Evolutionary conservation across 2,113 vertebrate species (phyloP).

Genomic region (Parotia lawesii): DNA sequence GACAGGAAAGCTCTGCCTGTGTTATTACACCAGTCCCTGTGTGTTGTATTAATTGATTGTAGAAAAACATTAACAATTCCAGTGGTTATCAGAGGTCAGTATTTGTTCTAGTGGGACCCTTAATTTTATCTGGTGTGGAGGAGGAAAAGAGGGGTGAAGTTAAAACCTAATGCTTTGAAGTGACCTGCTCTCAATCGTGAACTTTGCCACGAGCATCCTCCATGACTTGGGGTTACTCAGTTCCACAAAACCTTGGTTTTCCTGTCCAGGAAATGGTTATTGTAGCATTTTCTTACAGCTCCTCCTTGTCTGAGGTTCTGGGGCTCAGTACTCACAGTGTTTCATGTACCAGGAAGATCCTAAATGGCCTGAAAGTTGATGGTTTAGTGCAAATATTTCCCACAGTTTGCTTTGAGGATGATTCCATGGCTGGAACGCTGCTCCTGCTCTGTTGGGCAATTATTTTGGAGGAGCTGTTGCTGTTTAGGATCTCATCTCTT

Average conservation of each 20-base stretch:
- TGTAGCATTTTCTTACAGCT: background rate
- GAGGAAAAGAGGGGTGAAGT: background rate
- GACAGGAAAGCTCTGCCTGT: background rate
- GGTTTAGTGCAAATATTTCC: background rate
- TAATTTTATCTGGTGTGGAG: background rate
- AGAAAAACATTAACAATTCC: background rate
- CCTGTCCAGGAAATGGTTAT: background rate
- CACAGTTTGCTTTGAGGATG: background rate
- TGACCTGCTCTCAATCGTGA: background rate
- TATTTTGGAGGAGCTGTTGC: background rate
- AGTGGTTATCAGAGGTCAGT: background rate
- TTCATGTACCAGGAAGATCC: accelerated
- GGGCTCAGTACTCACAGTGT: background rate
- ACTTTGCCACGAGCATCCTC: background rate
- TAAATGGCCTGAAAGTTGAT: background rate
- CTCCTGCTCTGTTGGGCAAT: background rate
- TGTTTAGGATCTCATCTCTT: background rate
- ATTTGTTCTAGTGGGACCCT: background rate
- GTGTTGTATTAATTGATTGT: background rate
- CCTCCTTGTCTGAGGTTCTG: background rate
- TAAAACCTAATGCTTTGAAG: background rate
- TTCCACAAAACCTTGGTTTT: background rate
- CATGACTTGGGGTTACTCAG: background rate
- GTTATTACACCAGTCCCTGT: background rate
- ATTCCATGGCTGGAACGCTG: background rate